Evolutionary conservation across 2,797 vertebrate genomes (phyloP).

Genomic region (Amblyraja radiata): DNA sequence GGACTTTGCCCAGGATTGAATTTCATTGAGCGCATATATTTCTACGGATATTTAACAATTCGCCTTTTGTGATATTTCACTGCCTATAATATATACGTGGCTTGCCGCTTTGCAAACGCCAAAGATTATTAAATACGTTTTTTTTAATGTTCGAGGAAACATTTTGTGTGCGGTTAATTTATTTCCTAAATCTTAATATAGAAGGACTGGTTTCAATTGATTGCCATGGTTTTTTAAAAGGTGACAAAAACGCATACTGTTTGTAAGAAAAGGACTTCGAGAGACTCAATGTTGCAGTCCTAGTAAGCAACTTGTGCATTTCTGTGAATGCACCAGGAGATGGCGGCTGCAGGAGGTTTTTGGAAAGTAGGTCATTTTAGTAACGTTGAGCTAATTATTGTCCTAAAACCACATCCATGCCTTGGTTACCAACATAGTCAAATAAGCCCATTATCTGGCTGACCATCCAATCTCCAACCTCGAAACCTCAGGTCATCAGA

Average conservation of each 20-base stretch:
- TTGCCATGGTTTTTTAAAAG: no score
- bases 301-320: neutral
- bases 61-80: neutral
- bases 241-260: neutral
- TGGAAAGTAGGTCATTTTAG: slow-evolving; percentile 34
- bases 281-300: slow-evolving; percentile 11
- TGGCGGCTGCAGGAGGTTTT: neutral
- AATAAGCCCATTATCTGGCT: no score
- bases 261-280: neutral
- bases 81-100: neutral
- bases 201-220: neutral
- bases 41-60: neutral
- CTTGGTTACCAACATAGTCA: no score
- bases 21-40: neutral
- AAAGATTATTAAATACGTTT: neutral
- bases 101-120: neutral
- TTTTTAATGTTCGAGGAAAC: neutral
- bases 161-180: neutral
- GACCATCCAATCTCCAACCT: no score
- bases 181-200: neutral
- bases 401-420: neutral
- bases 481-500: no score
- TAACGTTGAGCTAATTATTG: neutral
- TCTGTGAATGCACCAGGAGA: neutral
- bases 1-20: neutral